Evolutionary conservation across 2,797 vertebrate species (phyloP).

Genomic region (Rhinogobio ventralis): DNA sequence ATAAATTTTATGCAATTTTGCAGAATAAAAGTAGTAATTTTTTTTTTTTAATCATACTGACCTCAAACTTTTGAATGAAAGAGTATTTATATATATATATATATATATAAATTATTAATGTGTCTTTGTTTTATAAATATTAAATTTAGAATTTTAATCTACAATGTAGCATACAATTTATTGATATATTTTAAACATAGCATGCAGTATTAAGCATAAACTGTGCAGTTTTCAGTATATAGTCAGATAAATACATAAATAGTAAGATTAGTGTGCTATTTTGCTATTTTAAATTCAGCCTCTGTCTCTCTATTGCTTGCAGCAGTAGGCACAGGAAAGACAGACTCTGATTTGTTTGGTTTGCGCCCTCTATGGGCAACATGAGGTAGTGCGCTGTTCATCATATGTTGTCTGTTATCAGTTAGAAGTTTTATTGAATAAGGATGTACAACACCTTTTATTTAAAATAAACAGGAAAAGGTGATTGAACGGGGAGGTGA

Average conservation of each 20-base stretch:
- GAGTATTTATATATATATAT: no score
- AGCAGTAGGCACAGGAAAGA: conserved; percentile 4
- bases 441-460: not conserved
- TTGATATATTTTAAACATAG: not conserved
- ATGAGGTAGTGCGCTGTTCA: not conserved
- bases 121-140: not conserved
- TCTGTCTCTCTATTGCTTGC: conserved; percentile 5
- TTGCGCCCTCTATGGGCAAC: conserved; percentile 60
- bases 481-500: not conserved
- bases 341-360: conserved; percentile 38
- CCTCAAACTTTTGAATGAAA: not conserved
- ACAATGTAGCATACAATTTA: not conserved
- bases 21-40: not conserved
- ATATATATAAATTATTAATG: not conserved
- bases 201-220: not conserved
- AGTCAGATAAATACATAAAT: not conserved
- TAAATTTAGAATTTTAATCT: not conserved
- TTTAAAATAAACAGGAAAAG: not conserved
- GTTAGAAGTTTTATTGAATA: conserved; percentile 1
- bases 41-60: not conserved
- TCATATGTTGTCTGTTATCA: not conserved
- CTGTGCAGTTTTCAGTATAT: not conserved
- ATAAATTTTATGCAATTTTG: not conserved
- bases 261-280: not conserved
- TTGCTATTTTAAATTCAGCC: not conserved